phyloP scores from a whole-genome alignment of 53 echinoderm and acorn worm species.

The Mesocentrotus franciscanus region DNA sequence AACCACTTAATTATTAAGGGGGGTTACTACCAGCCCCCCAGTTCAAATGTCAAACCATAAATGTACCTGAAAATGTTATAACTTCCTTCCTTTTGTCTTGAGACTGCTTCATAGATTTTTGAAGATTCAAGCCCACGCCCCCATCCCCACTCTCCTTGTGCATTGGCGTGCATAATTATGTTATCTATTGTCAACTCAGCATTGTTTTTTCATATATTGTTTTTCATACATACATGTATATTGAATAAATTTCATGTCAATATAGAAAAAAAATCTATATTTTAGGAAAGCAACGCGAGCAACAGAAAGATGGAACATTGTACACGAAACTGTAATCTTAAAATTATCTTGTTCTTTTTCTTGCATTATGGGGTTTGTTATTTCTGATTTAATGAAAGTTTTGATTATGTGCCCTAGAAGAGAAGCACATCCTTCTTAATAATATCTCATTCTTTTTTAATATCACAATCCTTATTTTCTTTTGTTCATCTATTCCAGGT shows the following conservation, averaged over 20 bases:
- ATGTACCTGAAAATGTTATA: too few relatives aligned
- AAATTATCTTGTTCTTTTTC: neutral
- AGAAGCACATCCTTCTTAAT: neutral
- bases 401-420: neutral
- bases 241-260: neutral
- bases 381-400: neutral
- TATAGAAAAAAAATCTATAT: neutral
- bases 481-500: slow-evolving; percentile 70
- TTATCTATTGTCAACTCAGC: too few relatives aligned
- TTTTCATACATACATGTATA: neutral
- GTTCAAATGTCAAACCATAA: too few relatives aligned
- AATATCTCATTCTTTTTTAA: neutral
- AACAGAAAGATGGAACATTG: neutral
- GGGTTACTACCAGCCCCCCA: too few relatives aligned
- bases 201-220: too few relatives aligned
- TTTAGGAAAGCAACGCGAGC: neutral
- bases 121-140: too few relatives aligned
- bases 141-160: too few relatives aligned
- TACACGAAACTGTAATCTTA: neutral
- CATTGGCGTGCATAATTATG: too few relatives aligned
- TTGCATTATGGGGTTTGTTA: neutral
- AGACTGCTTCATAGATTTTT: too few relatives aligned
- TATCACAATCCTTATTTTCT: neutral
- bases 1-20: too few relatives aligned
- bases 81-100: too few relatives aligned